A percentile compares a stretch with the other conserved stretches of the same genome.
Conservation (phyloP, 2,888 invertebrate genomes). For the Nymphalis polychloros region DNA sequence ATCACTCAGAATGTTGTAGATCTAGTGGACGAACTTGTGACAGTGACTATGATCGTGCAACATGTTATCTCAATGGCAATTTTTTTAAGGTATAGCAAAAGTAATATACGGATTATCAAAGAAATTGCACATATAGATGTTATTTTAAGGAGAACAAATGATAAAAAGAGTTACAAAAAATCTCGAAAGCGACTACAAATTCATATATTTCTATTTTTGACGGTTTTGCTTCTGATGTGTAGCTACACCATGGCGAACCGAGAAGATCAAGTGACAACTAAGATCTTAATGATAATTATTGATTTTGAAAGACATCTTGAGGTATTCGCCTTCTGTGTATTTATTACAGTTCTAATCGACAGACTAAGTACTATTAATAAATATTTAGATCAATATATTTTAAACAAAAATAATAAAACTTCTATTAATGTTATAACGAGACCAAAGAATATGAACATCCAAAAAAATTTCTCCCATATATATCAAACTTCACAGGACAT, state of each 20-base stretch:
- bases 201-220: conserved; percentile 44
- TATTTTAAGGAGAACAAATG: conserved; percentile 18
- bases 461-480: conserved; percentile 29
- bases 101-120: conserved; percentile 47
- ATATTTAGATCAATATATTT: conserved; percentile 48
- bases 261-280: background rate
- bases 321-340: conserved; percentile 51
- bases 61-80: conserved; percentile 47
- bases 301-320: conserved; percentile 52
- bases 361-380: conserved; percentile 54
- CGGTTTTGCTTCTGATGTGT: conserved; percentile 28
- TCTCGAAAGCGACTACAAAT: conserved; percentile 33
- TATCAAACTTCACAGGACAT: conserved; percentile 44
- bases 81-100: conserved; percentile 45
- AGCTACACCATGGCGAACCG: background rate
- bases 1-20: conserved; percentile 40
- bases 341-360: conserved; percentile 49
- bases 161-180: conserved; percentile 46
- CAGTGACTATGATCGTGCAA: conserved; percentile 48
- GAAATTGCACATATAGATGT: conserved; percentile 50
- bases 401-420: conserved; percentile 44
- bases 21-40: conserved; percentile 46
- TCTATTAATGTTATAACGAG: conserved; percentile 16
- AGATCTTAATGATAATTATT: conserved; percentile 9
- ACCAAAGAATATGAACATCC: background rate